Conservation (phyloP, 2,113 vertebrate species). For the Thalassoma bifasciatum region DNA sequence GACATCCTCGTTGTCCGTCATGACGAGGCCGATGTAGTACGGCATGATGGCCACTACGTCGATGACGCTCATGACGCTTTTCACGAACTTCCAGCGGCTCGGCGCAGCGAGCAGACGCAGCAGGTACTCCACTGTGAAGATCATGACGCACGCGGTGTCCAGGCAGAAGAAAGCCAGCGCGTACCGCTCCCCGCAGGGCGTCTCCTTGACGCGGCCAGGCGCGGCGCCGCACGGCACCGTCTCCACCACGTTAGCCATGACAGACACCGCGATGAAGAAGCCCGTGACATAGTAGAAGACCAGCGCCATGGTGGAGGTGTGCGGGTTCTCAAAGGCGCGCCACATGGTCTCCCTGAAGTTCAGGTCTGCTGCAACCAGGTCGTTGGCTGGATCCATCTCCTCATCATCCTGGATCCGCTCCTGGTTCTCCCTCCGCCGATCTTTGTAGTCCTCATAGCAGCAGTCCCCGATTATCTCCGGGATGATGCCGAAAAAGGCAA, state of each 20-base stretch:
- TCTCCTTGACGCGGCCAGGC: constrained; percentile 81
- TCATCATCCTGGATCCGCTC: constrained; percentile 95
- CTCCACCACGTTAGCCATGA: constrained; percentile 95
- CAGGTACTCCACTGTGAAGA: constrained; percentile 97
- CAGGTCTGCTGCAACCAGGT: constrained; percentile 84
- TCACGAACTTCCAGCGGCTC: constrained; percentile 92
- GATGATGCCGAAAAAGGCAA: constrained; percentile 96
- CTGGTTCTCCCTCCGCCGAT: constrained; percentile 92
- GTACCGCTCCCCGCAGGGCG: constrained; percentile 94
- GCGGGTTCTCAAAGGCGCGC: constrained; percentile 98
- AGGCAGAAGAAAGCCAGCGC: constrained; percentile 96
- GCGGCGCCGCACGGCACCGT: constrained; percentile 91
- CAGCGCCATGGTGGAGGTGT: constrained; percentile 95
- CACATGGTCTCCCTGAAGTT: constrained; percentile 91
- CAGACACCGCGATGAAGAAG: constrained; percentile 98
- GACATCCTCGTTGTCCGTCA: constrained; percentile 98
- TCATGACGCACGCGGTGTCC: constrained; percentile 98
- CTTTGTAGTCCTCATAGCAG: constrained; percentile 98
- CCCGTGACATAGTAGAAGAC: constrained; percentile 99
- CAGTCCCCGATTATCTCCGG: constrained; percentile 97
- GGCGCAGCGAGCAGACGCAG: constrained; percentile 92
- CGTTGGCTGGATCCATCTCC: constrained; percentile 83
- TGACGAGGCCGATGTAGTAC: constrained; percentile 96
- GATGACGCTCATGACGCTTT: constrained; percentile 97
- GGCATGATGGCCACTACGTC: constrained; percentile 99